These are phyloP conservation scores for Oreochromis tanganicae DNA, from an alignment of 2,113 vertebrate species.

Conservation along the genomic window DNA sequence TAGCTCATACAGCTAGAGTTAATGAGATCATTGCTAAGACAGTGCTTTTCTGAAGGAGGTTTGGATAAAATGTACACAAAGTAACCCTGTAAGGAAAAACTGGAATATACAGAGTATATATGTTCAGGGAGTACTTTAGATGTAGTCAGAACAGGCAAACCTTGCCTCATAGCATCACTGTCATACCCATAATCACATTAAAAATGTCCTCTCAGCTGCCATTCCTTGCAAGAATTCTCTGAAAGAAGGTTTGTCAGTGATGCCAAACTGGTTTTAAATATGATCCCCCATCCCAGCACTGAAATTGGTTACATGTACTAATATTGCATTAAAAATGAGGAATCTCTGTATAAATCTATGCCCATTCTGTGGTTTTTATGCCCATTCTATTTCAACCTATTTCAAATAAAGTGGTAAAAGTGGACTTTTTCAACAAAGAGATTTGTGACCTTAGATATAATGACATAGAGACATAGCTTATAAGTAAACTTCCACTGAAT, in stretches of 20 bases:
- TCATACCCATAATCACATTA: slow-evolving; percentile 36
- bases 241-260: background rate
- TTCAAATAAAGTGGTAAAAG: background rate
- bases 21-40: background rate
- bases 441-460: background rate
- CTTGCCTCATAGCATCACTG: slow-evolving; percentile 30
- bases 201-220: background rate
- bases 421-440: background rate
- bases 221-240: background rate
- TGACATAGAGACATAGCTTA: background rate
- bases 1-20: background rate
- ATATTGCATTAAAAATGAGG: background rate
- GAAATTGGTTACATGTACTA: background rate
- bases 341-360: background rate
- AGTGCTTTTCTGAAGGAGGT: background rate
- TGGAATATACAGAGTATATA: background rate
- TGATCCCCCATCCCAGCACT: background rate
- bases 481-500: background rate
- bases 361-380: background rate
- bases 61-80: background rate
- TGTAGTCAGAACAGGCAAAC: slow-evolving; percentile 19
- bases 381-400: background rate
- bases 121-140: background rate
- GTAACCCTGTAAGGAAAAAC: background rate
- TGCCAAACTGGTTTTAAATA: background rate